Conservation (phyloP, 1,140 invertebrate species). For the Zophobas morio region DNA sequence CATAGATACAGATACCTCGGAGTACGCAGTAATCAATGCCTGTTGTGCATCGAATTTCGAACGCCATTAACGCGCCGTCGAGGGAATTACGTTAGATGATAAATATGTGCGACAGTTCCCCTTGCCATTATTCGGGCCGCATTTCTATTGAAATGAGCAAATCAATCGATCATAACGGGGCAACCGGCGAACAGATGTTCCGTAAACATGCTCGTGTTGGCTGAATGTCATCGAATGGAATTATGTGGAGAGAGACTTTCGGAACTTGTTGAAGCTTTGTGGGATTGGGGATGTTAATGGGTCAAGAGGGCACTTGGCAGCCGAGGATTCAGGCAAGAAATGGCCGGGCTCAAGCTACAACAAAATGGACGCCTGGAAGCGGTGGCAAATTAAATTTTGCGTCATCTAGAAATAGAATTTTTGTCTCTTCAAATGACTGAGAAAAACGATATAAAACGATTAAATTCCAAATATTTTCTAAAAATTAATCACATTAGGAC, state of each 20-base stretch:
- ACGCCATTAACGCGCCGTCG: slow-evolving; percentile 9
- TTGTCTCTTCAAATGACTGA: too few species aligned
- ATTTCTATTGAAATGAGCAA: slow-evolving; percentile 43
- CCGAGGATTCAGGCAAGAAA: too few species aligned
- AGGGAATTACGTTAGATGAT: slow-evolving; percentile 35
- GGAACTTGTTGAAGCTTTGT: slow-evolving; percentile 32
- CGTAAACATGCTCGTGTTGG: slow-evolving; percentile 17
- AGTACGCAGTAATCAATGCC: slow-evolving; percentile 14
- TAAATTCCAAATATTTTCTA: too few species aligned
- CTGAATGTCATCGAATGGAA: slow-evolving; percentile 3
- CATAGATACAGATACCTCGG: slow-evolving; percentile 16
- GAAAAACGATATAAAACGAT: too few species aligned
- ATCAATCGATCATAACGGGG: slow-evolving; percentile 31
- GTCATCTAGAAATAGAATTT: too few species aligned
- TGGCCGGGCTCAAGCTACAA: too few species aligned
- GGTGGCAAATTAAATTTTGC: too few species aligned
- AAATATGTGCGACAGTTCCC: slow-evolving; percentile 39
- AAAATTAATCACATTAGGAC: too few species aligned
- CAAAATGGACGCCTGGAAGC: too few species aligned
- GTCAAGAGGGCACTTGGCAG: neutral
- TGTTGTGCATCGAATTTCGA: slow-evolving; percentile 16
- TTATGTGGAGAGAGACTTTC: slow-evolving; percentile 28
- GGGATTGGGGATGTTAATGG: neutral
- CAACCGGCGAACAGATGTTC: slow-evolving; percentile 35
- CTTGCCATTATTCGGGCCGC: slow-evolving; percentile 29